These are phyloP conservation scores for Hypena proboscidalis DNA, from an alignment of 2,888 invertebrate genomes.

Conservation along the genomic window DNA sequence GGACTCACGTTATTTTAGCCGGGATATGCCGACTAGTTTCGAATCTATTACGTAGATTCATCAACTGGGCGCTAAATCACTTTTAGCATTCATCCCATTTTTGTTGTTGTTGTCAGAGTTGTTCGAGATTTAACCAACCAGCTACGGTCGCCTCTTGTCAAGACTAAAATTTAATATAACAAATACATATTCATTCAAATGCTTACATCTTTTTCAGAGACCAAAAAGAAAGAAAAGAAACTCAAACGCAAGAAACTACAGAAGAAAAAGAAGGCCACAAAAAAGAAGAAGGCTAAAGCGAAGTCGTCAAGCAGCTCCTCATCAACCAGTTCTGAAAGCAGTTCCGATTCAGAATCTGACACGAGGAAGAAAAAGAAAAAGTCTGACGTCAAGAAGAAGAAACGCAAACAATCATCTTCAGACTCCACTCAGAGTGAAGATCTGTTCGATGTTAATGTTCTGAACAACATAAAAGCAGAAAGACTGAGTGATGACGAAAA, in stretches of 20 bases:
- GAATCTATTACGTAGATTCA: no score
- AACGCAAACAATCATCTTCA: slow-evolving; percentile 57
- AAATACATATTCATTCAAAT: no score
- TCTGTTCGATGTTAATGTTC: slow-evolving; percentile 71
- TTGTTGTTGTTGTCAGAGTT: no score
- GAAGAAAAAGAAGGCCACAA: slow-evolving; percentile 64
- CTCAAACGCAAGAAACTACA: slow-evolving; percentile 64
- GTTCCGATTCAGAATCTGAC: slow-evolving; percentile 51
- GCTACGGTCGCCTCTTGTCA: no score
- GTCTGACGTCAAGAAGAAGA: slow-evolving; percentile 50
- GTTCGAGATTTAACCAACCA: no score
- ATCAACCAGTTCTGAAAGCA: slow-evolving; percentile 28
- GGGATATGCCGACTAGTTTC: no score
- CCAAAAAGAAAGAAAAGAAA: slow-evolving; percentile 63
- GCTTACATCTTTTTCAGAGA: slow-evolving; percentile 50
- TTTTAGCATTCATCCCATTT: no score
- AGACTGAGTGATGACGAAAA: slow-evolving; percentile 75
- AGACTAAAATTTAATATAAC: no score
- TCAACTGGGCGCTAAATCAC: no score
- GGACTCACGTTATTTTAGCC: no score
- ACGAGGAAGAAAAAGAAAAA: slow-evolving; percentile 46
- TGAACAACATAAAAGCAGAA: slow-evolving; percentile 79
- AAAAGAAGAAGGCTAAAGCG: slow-evolving; percentile 63
- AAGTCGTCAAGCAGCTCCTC: slow-evolving; percentile 57
- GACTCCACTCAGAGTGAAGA: slow-evolving; percentile 66